Evolutionary conservation across 2,888 invertebrate genomes (phyloP).

Genomic region (Ashinkailepas kermadecensis): DNA sequence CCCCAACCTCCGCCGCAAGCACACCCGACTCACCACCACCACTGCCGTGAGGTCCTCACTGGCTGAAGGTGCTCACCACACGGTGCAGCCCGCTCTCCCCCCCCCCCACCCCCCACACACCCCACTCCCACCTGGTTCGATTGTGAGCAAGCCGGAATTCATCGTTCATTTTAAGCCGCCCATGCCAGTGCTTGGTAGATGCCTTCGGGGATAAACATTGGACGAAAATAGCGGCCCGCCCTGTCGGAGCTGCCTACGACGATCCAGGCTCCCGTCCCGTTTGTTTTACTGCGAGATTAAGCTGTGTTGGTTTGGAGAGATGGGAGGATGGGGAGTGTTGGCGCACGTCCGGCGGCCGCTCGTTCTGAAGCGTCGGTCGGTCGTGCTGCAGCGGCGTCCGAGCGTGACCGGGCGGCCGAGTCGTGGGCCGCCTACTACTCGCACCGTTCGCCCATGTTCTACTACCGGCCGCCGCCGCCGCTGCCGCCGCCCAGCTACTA

Average conservation of each 20-base stretch:
- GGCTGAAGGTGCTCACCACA: no score
- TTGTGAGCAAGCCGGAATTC: no score
- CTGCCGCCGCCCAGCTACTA: constrained; percentile 19
- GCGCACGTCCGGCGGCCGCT: not conserved
- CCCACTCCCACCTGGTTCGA: no score
- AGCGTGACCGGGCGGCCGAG: not conserved
- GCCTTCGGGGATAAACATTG: not conserved
- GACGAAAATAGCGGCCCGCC: not conserved
- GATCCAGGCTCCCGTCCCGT: not conserved
- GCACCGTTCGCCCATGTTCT: constrained; percentile 7
- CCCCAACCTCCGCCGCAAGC: not conserved
- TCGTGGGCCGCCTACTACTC: constrained; percentile 12
- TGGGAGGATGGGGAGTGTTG: not conserved
- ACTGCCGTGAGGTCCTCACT: no score
- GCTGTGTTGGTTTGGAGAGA: not conserved
- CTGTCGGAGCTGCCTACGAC: not conserved
- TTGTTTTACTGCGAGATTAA: not conserved
- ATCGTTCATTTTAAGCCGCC: no score
- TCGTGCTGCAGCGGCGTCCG: not conserved
- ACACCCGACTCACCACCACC: no score
- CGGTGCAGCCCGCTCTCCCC: no score
- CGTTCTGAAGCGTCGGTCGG: not conserved
- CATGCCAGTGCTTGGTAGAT: no score
- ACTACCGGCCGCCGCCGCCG: constrained; percentile 14
- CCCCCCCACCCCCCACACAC: no score